Evolutionary conservation across 2,113 vertebrate species (phyloP), one percentile per base, ranked within the genome.

Genomic region (Talpa occidentalis): DNA sequence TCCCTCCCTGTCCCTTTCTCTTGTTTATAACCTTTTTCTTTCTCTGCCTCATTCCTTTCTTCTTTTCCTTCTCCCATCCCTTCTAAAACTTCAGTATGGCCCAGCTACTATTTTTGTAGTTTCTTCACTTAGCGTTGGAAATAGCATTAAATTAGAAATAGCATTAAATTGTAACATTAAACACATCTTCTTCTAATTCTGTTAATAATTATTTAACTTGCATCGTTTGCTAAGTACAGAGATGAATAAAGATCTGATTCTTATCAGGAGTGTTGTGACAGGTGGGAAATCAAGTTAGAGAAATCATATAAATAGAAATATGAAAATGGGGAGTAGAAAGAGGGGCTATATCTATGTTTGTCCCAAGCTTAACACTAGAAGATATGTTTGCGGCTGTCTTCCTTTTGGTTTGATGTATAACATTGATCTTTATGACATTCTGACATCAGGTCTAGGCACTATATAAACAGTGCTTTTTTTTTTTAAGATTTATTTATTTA

Each of bases 261-360:
- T 9, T 19, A 40, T 15, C 2, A 47, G 4, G 21, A 60, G 6
- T 3, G 35, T 44, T 26, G 19, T 28, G 10, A 2, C 6, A 77
- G 22, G 2, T 1, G 35, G 4, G 37, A 84, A 79, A 88, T 42
- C 6, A 74, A 26, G 2, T 40, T 28, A 60, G 1, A 54, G 49
- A 59, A 76, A 40, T 3, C 1, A 30, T 64, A 16, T 66, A 37
- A 16, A 40, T 7, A 78, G 44, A 52, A 52, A 76, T 30, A 10
- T 22, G 2, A 10, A n/a, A 7, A 10, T 56, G 2, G 2, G 3
- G 6, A 4, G 0, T 37, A 37, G 17, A 28, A 21, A 70, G 35
- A 78, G 66, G 28, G 4, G 7, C 1, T 30, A 6, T 62, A 3
- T 42, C 21, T 66, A 8, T 49, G 2, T 79, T 74, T 62, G 11